Evolutionary conservation across 2,888 invertebrate species (phyloP), one percentile per base, ranked within the genome.

Genomic region (Pyrochroa serraticornis): DNA sequence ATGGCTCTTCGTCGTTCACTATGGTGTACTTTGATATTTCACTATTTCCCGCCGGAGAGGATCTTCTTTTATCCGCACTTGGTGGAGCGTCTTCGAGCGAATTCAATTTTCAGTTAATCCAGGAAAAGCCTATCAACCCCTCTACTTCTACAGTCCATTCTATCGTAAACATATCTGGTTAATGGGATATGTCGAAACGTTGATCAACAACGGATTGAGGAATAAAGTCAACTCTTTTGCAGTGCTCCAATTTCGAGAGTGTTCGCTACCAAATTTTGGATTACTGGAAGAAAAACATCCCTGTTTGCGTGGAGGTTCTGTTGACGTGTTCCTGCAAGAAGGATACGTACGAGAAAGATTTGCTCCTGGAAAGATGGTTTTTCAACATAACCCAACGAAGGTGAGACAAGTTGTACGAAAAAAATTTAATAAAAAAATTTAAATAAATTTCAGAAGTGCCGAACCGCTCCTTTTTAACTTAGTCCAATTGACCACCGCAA

Each of bases 401-500:
- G 86, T 87, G 74, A 75, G 22, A 22, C 22, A 22, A 22, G 22
- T 22, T 22, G 22, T 22, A 22, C 1, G 77, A 74, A 39, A 30
- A 31, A 31, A 42, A 32, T 35, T 36, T 48, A 9, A 32, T 33
- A 43, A 10, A 46, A 35, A 37, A 14, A 34, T 1, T 14, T 34
- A 34, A 46, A 9, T 10, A 37, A 43, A 58, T 37, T 52, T 60
- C 77, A 85, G 84, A 68, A 74, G 76, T 46, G 79, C 80, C 51
- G 82, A 82, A 58, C 71, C 79, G 39, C 77, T 81, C 7, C 73
- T 80, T 61, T 82, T 84, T 66, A 84, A 82, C 50, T 77, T 84
- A 30, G 87, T 90, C 71, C 92, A 93, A 79, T 82, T 97, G 67
- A 86, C 95, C 74, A 94, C 93, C 80, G 97, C 97, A 45, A 90